These are phyloP conservation scores for Netelia inedita DNA, from an alignment of 2,888 invertebrate genomes.

Conservation along the genomic window DNA sequence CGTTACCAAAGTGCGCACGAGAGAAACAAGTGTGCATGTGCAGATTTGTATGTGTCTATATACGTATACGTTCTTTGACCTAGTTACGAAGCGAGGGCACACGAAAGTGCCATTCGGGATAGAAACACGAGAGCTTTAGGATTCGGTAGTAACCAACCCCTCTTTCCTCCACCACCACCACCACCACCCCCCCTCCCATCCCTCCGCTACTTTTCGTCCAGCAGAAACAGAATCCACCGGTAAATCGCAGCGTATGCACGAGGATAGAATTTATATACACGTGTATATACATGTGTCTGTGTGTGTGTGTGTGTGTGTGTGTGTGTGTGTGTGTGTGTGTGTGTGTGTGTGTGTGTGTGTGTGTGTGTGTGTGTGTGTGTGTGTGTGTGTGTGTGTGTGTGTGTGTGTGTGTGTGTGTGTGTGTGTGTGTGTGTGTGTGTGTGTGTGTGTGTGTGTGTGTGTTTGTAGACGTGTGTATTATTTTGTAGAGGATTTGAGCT, in stretches of 20 bases:
- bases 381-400: too few relatives aligned
- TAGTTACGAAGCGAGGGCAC: constrained; percentile 65
- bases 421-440: not conserved
- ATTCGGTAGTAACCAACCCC: constrained; percentile 12
- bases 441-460: not conserved
- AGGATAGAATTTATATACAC: constrained; percentile 33
- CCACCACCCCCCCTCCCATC: too few relatives aligned
- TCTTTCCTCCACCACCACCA: not conserved
- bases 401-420: too few relatives aligned
- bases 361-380: too few relatives aligned
- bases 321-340: too few relatives aligned
- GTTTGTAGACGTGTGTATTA: constrained; percentile 2
- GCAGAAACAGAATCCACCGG: too few relatives aligned
- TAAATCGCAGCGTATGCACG: constrained; percentile 10
- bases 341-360: too few relatives aligned
- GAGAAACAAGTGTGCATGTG: not conserved
- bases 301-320: too few relatives aligned
- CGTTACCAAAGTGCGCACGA: constrained; percentile 25
- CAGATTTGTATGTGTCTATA: not conserved
- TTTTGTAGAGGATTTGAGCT: constrained; percentile 40
- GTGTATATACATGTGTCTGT: not conserved
- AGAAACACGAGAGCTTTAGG: constrained; percentile 21
- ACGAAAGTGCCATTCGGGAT: constrained; percentile 68
- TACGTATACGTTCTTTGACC: constrained; percentile 57
- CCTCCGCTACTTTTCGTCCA: too few relatives aligned